Base-by-base conservation (phyloP, 2,113 vertebrate genomes). In the Pholis gunnellus region DNA sequence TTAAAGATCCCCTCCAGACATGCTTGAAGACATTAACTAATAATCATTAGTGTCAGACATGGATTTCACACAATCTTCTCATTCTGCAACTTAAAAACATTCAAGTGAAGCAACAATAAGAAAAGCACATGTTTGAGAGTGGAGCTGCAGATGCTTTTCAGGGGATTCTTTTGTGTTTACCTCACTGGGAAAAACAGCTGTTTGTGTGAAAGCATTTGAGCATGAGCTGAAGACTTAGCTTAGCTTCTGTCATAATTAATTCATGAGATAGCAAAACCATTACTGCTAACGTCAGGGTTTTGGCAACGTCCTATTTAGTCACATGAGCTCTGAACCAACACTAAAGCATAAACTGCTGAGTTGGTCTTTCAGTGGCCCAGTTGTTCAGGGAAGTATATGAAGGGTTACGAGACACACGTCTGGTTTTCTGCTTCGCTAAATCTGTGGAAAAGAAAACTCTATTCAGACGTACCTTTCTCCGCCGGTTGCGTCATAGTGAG, bases 401-500 rank as follows among this genome's bases (percentile, higher is more conserved):
- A 71, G 27, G 57, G 14, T 20, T n/a, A n/a, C 10, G 11, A 66
- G 15, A 8, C 31, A 65, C 6, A 29, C 18, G 38, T 64, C 17
- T 60, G 17, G 1, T 20, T 3, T 3, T 2, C 25, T 10, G n/a
- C 17, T 46, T 2, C 9, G 52, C 29, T 22, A 25, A 0, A 22
- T 13, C 0, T 48, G 1, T 44, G 3, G 17, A 15, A 40, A 71
- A 15, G 20, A n/a, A 34, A 68, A 5, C 8, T 10, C 5, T 1
- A 44, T 2, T 15, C 18, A 52, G 2, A 65, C 85, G 6, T 93
- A 94, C 94, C 93, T 87, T 77, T 86, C 68, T 94, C 93, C 0
- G 94, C 92, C 20, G 88, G 92, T 40, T 89, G 79, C 9, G 74
- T 76, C 94, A 95, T 94, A 0, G n/a, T 83, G 70, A 73, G 0